Base-by-base conservation (phyloP, 2,113 vertebrate species). In the Equus przewalskii region DNA sequence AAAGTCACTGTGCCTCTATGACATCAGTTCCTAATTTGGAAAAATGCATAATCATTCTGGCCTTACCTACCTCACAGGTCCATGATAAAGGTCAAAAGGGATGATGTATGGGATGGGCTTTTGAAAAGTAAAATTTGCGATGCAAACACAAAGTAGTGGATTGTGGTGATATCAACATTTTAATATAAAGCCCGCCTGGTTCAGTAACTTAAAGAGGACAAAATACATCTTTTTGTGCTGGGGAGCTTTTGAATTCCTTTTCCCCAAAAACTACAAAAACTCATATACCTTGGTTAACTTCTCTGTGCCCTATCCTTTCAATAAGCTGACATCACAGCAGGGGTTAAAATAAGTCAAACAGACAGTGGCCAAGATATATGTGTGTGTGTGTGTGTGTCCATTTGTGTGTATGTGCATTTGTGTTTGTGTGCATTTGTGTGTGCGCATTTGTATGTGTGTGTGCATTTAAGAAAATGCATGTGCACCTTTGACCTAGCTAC, bases 391-490 rank as follows among this genome's bases (percentile, higher is more conserved):
- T 84, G 67, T 92, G 9, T 92, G 90, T 41, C 36, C 88, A 22
- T 4, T 41, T 85, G 49, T 28, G 81, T 33, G 91, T 75, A 56
- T 10, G 18, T 24, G 6, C 51, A 80, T 80, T 80, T 56, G 49
- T 8, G 26, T 24, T 18, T 6, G 41, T 79, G 21, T 30, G 82
- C 86, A 95, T 97, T 97, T 94, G 19, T 6, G 41, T 79, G 21
- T 30, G 84, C 84, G 6, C 51, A 80, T 80, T 80, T 56, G 49
- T 41, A 41, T 8, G 26, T 24, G 19, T 6, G 41, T 79, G 21
- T 30, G 82, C 86, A 95, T 97, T 97, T 94, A 87, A 98, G 98
- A 98, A 97, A 96, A 97, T 92, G 93, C 98, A 96, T n/a, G 49
- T 97, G 97, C 98, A 97, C 87, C 82, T 94, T 93, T 22, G 3